Evolutionary conservation across 2,797 vertebrate species (phyloP), one percentile per base, ranked within the genome.

Genomic region (Acipenser transmontanus): DNA sequence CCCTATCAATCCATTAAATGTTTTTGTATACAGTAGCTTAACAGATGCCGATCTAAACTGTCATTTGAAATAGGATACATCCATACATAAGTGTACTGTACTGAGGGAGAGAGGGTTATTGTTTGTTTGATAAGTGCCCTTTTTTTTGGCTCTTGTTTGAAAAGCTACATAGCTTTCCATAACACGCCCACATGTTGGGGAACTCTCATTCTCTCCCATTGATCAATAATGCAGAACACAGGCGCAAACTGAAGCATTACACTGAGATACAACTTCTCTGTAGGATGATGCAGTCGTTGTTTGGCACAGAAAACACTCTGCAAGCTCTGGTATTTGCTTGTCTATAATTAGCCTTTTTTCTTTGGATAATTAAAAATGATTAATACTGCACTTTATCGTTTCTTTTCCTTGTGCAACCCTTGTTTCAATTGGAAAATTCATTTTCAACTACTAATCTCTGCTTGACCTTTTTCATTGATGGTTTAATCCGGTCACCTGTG

Each of bases 91-190:
- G 34, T 34, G 3, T 4, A 34, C 34, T 34, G 34, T 34, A 13
- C 54, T 20, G 64, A 56, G 12, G 20, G 63, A 65, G 56, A 34
- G 34, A 12, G 54, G 64, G 52, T 65, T 65, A 69, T 71, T 69
- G 61, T 71, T 52, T 66, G 67, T 64, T 63, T 62, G 70, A 69
- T 71, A 49, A 67, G 47, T 49, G 61, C 12, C 56, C 66, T 68
- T 69, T 65, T 73, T 66, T 73, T 63, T 17, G 20, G 34, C 56
- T 63, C 60, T 68, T 49, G 12, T 64, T 67, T 63, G 69, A 67
- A 69, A 75, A 65, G 50, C 57, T 65, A 68, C 57, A 65, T 65
- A 65, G 69, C 57, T 72, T 72, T 67, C 64, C 51, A 59, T 70
- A 49, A 62, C 67, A 72, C 61, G 3, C 66, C 66, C 59, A 60